phyloP scores from a whole-genome alignment of 2,888 invertebrate species.

The Gastrophysa polygoni region DNA sequence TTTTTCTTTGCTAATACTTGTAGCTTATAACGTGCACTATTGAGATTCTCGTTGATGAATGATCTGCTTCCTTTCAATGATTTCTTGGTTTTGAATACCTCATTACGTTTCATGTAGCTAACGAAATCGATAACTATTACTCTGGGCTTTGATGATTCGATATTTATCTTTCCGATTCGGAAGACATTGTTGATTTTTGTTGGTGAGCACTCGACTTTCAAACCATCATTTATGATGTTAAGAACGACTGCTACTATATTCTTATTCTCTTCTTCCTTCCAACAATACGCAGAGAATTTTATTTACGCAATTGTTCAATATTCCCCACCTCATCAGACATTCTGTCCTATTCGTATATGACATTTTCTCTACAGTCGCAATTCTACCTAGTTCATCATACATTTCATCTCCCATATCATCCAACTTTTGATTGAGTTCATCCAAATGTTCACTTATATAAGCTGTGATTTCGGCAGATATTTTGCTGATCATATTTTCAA shows the following conservation, averaged over 20 bases:
- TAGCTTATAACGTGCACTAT: slow-evolving; percentile 3
- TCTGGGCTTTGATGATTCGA: too few species aligned
- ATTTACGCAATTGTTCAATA: background rate
- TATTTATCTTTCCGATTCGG: too few species aligned
- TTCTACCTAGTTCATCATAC: background rate
- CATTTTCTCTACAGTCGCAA: slow-evolving; percentile 5
- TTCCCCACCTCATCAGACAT: background rate
- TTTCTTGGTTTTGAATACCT: too few species aligned
- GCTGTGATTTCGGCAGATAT: background rate
- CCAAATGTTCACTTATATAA: background rate
- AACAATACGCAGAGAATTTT: background rate
- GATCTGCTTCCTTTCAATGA: too few species aligned
- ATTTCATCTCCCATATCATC: slow-evolving; percentile 2
- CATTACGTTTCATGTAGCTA: too few species aligned
- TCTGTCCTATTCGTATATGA: background rate
- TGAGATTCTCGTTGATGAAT: slow-evolving; percentile 1
- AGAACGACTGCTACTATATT: background rate
- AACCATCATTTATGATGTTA: slow-evolving; percentile 3
- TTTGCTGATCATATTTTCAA: slow-evolving; percentile 4
- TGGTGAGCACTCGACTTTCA: too few species aligned
- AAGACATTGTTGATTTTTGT: too few species aligned
- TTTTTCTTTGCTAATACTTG: background rate
- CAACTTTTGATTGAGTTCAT: background rate
- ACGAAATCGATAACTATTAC: too few species aligned
- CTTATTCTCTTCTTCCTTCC: background rate